Evolutionary conservation across 2,888 invertebrate genomes (phyloP).

Genomic region (Amblyjoppa proteus): DNA sequence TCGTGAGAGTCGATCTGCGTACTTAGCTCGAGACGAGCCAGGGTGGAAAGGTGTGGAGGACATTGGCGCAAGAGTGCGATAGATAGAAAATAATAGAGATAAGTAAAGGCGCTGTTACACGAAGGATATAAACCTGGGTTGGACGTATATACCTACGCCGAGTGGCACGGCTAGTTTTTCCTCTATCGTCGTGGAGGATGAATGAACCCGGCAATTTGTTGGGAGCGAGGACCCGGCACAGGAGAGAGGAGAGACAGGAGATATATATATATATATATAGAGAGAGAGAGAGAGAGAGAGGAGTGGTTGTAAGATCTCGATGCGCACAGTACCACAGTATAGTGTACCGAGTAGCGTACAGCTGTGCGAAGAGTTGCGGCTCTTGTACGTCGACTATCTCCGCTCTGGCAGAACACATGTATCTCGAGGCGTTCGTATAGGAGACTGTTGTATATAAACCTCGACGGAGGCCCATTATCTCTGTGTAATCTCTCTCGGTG

Average conservation of each 20-base stretch:
- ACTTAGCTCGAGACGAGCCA: background rate
- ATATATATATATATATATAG: too few species aligned
- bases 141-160: slow-evolving; percentile 35
- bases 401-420: slow-evolving; percentile 43
- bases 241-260: slow-evolving; percentile 15
- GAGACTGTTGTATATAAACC: slow-evolving; percentile 40
- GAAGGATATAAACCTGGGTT: slow-evolving; percentile 17
- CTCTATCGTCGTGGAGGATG: slow-evolving; percentile 81
- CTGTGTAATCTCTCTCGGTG: slow-evolving; percentile 62
- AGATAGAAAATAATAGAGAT: slow-evolving; percentile 48
- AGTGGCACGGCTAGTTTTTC: slow-evolving; percentile 82
- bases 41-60: slow-evolving; percentile 20
- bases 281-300: background rate
- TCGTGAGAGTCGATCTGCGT: background rate
- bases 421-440: slow-evolving; percentile 8
- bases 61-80: slow-evolving; percentile 47
- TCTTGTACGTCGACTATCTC: slow-evolving; percentile 34
- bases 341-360: slow-evolving; percentile 23
- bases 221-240: slow-evolving; percentile 81
- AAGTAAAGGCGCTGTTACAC: slow-evolving; percentile 8
- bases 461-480: slow-evolving; percentile 58
- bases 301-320: slow-evolving; percentile 58
- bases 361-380: slow-evolving; percentile 52
- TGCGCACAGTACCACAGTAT: slow-evolving; percentile 4
- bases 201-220: slow-evolving; percentile 85